Evolutionary conservation across 2,888 invertebrate species (phyloP), one percentile per base, ranked within the genome.

Genomic region (Nomada fabriciana): DNA sequence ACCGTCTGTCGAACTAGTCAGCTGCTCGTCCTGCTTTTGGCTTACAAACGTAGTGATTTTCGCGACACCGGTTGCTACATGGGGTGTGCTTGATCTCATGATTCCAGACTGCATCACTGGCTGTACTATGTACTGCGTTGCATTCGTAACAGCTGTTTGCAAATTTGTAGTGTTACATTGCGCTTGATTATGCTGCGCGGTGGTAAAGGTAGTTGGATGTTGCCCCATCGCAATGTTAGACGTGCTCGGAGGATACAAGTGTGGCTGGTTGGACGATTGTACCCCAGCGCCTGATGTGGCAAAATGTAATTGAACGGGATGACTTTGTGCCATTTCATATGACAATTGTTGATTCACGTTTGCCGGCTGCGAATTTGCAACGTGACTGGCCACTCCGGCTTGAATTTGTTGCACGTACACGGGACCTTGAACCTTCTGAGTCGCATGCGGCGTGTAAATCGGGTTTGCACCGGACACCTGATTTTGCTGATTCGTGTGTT

Each of bases 381-480:
- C 23, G 23, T 86, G 86, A 52, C 63, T 76, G 65, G 69, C 73
- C n/a, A 75, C 83, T 18, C 73, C 85, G 15, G 76, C 42, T 67
- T 88, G 88, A 50, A 83, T 74, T 73, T 90, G 90, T 65, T 91
- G 91, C 23, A 81, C 82, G 71, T 87, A 90, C 67, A 72, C 76
- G 36, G 84, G 82, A 1, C 83, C 77, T 15, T 90, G 90, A 52
- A 91, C 68, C 75, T 90, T 92, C 43, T 92, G 92, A 2, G 90
- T 88, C 23, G 92, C 91, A 72, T 92, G 92, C n/a, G 89, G 91
- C 74, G 92, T 92, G 77, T 93, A 93, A 84, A 90, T 91, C 10
- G 91, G 90, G 76, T 61, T 83, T 9, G 82, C 78, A 20, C 84
- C 63, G 61, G 76, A 84, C 13, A 73, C 65, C 42, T 86, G 86